phyloP scores from a whole-genome alignment of 2,888 invertebrate genomes.

The Dermolepida albohirtum region DNA sequence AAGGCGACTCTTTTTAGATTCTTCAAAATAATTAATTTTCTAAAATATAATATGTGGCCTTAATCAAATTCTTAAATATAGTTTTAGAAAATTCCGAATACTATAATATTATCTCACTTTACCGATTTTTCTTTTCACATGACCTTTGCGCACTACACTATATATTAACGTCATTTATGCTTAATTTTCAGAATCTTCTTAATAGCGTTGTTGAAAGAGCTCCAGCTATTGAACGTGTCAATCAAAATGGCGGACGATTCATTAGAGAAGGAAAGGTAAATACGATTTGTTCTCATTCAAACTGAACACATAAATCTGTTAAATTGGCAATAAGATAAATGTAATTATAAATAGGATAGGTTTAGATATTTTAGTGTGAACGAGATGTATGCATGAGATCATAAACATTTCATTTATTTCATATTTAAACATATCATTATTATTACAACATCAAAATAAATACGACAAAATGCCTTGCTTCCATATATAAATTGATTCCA shows the following conservation, averaged over 20 bases:
- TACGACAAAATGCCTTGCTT: too few relatives aligned
- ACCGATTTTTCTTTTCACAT: too few relatives aligned
- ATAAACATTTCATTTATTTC: conserved; percentile 1
- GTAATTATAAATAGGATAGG: too few relatives aligned
- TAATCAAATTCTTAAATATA: too few relatives aligned
- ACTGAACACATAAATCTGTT: conserved; percentile 10
- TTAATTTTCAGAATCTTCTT: conserved; percentile 81
- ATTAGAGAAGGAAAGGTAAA: conserved; percentile 98
- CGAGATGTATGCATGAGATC: conserved; percentile 8
- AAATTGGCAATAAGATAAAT: conserved; percentile 22
- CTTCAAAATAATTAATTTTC: too few relatives aligned
- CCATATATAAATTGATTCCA: background rate
- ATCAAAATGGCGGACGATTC: conserved; percentile 93
- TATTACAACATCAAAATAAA: background rate
- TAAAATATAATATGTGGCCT: too few relatives aligned
- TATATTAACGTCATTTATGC: background rate
- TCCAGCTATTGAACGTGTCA: conserved; percentile 94
- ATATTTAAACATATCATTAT: background rate
- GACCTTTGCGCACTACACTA: too few relatives aligned
- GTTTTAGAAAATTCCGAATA: too few relatives aligned
- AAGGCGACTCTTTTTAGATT: too few relatives aligned
- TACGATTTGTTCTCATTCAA: background rate
- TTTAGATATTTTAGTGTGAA: background rate
- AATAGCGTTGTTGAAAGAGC: conserved; percentile 93
- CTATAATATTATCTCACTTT: too few relatives aligned